Base-by-base conservation (phyloP, 2,888 invertebrate species). In the Strigamia maritima region DNA sequence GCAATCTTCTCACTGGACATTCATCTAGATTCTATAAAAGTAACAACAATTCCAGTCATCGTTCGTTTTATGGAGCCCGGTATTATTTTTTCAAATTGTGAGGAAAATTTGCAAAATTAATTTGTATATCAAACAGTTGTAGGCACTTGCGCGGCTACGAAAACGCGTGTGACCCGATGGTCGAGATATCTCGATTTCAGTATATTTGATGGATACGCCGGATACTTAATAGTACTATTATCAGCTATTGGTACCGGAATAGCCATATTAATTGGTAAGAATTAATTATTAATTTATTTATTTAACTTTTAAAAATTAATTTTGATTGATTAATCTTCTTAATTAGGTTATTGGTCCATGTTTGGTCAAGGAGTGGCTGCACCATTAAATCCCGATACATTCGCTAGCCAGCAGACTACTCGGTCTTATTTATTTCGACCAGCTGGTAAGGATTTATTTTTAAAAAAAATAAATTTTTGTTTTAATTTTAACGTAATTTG, bases 311-410 rank as follows among this genome's bases (percentile, higher is more conserved):
- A 31, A 74, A 16, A 74, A 19, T 76, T 12, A 7, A 35, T 38
- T 40, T 16, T 76, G 35, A 28, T 0, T 31, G 35, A 26, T 75
- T 31, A n/a, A 22, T 28, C 10, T 40, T 76, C 1, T 1, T 38
- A n/a, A n/a, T 77, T 49, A 65, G 78, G 78, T n/a, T 78, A 78
- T 65, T 78, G 78, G 78, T 28, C 78, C 12, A 78, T 78, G 78
- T 78, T 78, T 19, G 38, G 65, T 65, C 78, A 78, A 22, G 65
- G 78, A 31, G 26, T 49, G 16, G 12, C 60, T 2, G 54, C 78
- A 1, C 44, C 77, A 4, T 40, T 77, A 49, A 60, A 78, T 31
- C 31, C 78, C 19, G 65, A 65, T 31, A 3, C 65, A 3, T 60
- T 65, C 65, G 78, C 65, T 31, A 28, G 31, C 26, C 65, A 60